Conservation (phyloP, 1,140 invertebrate genomes). For the Chionoecetes opilio region DNA sequence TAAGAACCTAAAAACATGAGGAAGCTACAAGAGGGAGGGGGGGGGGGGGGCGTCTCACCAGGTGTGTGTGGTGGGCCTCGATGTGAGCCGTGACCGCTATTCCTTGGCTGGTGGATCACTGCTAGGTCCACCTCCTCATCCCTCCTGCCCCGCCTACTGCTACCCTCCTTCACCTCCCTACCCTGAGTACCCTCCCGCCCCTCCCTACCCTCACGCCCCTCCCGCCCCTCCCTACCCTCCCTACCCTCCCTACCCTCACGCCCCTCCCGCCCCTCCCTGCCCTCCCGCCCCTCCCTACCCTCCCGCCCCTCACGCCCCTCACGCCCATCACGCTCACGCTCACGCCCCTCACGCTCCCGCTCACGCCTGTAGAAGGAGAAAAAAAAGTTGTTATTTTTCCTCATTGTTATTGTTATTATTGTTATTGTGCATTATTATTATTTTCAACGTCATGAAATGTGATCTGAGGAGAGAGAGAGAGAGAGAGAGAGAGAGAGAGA, state of each 20-base stretch:
- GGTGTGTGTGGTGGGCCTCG: not conserved
- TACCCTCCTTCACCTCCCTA: not conserved
- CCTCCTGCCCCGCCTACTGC: constrained; percentile 49
- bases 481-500: constrained; percentile 43
- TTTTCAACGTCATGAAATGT: not conserved
- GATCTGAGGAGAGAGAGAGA: not conserved
- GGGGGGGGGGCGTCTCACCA: not conserved
- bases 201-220: not conserved
- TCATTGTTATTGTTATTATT: not conserved
- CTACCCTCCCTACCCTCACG: constrained; percentile 38
- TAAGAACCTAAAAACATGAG: no score
- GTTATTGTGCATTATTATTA: not conserved
- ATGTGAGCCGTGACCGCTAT: not conserved
- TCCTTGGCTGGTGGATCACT: constrained; percentile 35
- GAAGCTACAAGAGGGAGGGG: no score
- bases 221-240: not conserved
- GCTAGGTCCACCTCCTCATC: constrained; percentile 62
- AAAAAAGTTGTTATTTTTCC: not conserved
- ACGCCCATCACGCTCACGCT: no score
- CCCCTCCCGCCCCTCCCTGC: not conserved
- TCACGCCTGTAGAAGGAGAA: no score
- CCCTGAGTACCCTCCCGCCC: not conserved
- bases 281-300: not conserved
- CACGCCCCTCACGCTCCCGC: not conserved
- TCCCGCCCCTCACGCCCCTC: no score